phyloP scores from a whole-genome alignment of 2,113 vertebrate species.

The Ameiurus melas region DNA sequence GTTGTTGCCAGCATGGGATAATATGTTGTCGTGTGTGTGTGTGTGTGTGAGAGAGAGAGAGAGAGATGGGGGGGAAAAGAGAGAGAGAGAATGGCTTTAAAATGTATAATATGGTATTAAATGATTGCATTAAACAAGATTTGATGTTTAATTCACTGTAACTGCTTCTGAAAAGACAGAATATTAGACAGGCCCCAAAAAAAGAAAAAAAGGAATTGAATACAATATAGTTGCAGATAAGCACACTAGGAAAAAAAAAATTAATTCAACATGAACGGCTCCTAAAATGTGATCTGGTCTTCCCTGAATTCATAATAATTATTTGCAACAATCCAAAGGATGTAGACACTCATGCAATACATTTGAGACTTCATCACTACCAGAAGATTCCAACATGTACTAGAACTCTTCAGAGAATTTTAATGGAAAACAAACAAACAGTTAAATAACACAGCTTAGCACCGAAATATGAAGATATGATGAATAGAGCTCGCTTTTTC shows the following conservation, averaged over 20 bases:
- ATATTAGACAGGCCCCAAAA: neutral
- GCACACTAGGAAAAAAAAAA: neutral
- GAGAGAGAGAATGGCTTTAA: neutral
- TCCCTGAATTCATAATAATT: neutral
- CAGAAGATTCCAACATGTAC: neutral
- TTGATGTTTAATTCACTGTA: constrained; percentile 31
- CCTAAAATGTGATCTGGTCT: neutral
- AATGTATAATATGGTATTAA: neutral
- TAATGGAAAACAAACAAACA: neutral
- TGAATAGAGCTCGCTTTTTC: neutral
- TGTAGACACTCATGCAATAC: neutral
- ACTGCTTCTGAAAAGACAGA: constrained; percentile 15
- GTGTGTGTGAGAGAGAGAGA: neutral
- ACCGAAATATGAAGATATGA: neutral
- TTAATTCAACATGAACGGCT: neutral
- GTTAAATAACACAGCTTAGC: neutral
- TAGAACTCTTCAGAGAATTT: neutral
- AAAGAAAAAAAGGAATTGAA: neutral
- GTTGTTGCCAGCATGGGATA: too few relatives aligned
- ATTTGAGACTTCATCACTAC: neutral
- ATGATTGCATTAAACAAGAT: constrained; percentile 29
- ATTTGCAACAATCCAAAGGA: neutral
- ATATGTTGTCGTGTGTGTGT: too few relatives aligned
- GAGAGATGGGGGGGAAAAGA: too few relatives aligned
- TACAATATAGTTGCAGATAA: neutral